These are phyloP conservation scores for Seriola aureovittata DNA, from an alignment of 2,113 vertebrate genomes.

Conservation along the genomic window DNA sequence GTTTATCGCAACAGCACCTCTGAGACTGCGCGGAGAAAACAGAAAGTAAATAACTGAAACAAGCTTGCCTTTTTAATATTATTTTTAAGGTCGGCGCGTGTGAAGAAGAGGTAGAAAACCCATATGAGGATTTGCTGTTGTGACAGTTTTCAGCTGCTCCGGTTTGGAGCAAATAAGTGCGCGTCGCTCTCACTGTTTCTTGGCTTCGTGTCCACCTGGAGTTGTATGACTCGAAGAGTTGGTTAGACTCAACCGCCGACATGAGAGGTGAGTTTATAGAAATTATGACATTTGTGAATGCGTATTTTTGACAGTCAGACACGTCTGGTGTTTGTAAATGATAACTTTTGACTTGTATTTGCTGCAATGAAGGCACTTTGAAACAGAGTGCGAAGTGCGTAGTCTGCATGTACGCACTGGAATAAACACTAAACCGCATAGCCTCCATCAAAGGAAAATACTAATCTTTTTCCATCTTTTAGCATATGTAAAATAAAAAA, in stretches of 20 bases:
- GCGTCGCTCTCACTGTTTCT: slow-evolving; percentile 20
- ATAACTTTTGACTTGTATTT: slow-evolving; percentile 23
- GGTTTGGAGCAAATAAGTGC: slow-evolving; percentile 63
- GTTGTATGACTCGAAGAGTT: slow-evolving; percentile 73
- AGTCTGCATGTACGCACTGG: slow-evolving; percentile 8
- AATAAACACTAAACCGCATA: background rate
- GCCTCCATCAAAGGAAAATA: background rate
- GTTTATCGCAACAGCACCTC: background rate
- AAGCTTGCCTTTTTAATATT: background rate
- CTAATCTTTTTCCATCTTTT: background rate
- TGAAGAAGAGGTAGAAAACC: slow-evolving; percentile 18
- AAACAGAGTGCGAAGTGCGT: slow-evolving; percentile 63
- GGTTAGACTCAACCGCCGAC: slow-evolving; percentile 39
- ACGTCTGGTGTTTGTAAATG: background rate
- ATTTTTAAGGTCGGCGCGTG: background rate
- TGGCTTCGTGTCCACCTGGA: slow-evolving; percentile 65
- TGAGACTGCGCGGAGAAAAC: background rate
- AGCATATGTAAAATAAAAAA: too few species aligned
- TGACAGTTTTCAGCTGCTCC: slow-evolving; percentile 70
- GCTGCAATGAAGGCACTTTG: background rate
- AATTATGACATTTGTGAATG: background rate
- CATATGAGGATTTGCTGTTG: slow-evolving; percentile 76
- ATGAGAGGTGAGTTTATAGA: slow-evolving; percentile 85
- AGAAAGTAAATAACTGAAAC: background rate
- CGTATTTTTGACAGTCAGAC: background rate